Conservation (phyloP, 2,888 invertebrate genomes). For the Pegoplata infirma region DNA sequence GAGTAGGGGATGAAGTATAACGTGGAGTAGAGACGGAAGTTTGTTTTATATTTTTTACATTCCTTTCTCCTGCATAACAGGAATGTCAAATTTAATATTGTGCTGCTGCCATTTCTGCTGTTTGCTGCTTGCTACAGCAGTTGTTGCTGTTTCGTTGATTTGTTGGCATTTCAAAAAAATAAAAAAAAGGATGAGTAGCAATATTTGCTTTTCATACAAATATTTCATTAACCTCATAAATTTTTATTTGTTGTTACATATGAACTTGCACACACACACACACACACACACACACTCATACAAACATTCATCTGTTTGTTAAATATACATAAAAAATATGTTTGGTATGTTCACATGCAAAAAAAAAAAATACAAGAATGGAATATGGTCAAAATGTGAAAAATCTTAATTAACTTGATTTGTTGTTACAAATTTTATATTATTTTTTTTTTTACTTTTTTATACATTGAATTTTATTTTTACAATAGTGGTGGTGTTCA, state of each 20-base stretch:
- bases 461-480: not conserved
- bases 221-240: conserved; percentile 61
- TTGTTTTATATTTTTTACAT: not conserved
- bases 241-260: conserved; percentile 6
- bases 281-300: not conserved
- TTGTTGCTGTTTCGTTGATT: not conserved
- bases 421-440: conserved; percentile 47
- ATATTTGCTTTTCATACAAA: conserved; percentile 3
- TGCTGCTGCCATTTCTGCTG: no score
- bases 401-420: conserved; percentile 68
- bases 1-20: not conserved
- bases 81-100: conserved; percentile 35
- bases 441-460: not conserved
- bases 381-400: conserved; percentile 62
- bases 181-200: not conserved
- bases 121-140: no score
- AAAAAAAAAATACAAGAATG: conserved; percentile 15
- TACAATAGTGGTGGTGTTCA: not conserved
- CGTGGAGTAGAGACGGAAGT: not conserved
- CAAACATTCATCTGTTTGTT: not conserved
- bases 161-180: not conserved
- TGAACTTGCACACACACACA: not conserved
- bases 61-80: not conserved
- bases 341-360: conserved; percentile 14
- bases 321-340: not conserved